Base-by-base conservation (phyloP, 2,888 invertebrate genomes). In the Diarsia mendica region DNA sequence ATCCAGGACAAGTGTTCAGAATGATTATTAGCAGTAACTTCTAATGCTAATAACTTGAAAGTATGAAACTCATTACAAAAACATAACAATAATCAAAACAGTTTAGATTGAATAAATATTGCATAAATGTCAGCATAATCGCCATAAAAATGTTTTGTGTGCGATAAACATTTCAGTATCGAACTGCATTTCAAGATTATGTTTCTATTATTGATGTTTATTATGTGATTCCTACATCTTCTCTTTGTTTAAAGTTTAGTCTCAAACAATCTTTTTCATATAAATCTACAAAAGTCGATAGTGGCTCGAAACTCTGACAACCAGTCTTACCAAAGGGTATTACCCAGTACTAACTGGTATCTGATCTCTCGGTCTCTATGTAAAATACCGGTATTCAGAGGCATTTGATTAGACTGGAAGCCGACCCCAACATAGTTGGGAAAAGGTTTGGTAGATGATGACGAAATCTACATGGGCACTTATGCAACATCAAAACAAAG, bases 151-250 rank as follows among this genome's bases (percentile, higher is more conserved):
- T 39, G 48, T 70, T 66, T 79, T 66, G 65, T 63, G 33, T 23
- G 46, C 68, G 48, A 67, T 70, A 63, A 79, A 80, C 8, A 39
- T 58, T 67, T 67, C 55, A 58, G 15, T 69, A 67, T 51, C 9
- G n/a, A 67, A 67, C 3, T 60, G 33, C 51, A 53, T 46, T 63
- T 6, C 39, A 39, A 39, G 11, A 39, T 61, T 39, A 61, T 39
- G 61, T 13, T 39, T 39, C 11, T 61, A 33, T 1, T 39, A 49
- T 33, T 46, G 15, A 64, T 15, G n/a, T 53, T 39, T n/a, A 9
- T 65, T 65, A 48, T 23, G n/a, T 66, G 13, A 23, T 48, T 15
- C 23, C 23, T 28, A n/a, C 13, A n/a, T 18, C 15, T 53, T 28
- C n/a, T 9, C 23, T 23, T 49, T 39, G 10, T 44, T 70, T 48